Percentiles rank a stretch among this genome's conserved stretches.
phyloP scores from a whole-genome alignment of 2,888 invertebrate genomes.

The Alloscopus bannaensis region DNA sequence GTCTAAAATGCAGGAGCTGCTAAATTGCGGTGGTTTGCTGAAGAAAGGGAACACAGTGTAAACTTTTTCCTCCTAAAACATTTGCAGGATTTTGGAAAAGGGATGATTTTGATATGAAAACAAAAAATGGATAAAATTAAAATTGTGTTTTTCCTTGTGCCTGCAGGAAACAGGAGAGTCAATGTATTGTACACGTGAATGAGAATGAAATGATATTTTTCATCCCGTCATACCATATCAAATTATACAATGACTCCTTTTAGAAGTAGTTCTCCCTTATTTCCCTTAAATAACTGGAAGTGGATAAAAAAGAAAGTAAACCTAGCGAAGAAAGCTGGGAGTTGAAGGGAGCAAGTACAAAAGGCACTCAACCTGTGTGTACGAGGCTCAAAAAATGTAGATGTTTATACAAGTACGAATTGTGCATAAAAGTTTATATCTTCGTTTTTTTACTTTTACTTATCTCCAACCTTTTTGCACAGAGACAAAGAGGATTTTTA shows the following conservation, averaged over 20 bases:
- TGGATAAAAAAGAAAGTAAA: neutral
- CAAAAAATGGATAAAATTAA: conserved; percentile 9
- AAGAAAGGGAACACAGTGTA: too few species aligned
- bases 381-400: conserved; percentile 2
- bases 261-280: neutral
- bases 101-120: too few species aligned
- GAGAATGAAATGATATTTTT: conserved; percentile 14
- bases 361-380: neutral
- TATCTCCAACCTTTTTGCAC: neutral
- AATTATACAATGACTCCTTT: neutral
- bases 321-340: neutral
- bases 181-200: too few species aligned
- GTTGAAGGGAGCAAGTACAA: neutral
- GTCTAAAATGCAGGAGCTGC: too few species aligned
- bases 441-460: neutral
- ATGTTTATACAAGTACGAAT: neutral
- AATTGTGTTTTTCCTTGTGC: too few species aligned
- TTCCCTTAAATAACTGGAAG: neutral
- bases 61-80: neutral
- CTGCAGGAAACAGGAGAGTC: too few species aligned
- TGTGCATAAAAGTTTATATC: conserved; percentile 14
- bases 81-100: conserved; percentile 6
- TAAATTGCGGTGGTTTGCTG: too few species aligned
- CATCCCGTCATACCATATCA: neutral
- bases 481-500: conserved; percentile 16